Conservation (phyloP, 1,140 invertebrate species). For the Leptestheria dahalacensis region DNA sequence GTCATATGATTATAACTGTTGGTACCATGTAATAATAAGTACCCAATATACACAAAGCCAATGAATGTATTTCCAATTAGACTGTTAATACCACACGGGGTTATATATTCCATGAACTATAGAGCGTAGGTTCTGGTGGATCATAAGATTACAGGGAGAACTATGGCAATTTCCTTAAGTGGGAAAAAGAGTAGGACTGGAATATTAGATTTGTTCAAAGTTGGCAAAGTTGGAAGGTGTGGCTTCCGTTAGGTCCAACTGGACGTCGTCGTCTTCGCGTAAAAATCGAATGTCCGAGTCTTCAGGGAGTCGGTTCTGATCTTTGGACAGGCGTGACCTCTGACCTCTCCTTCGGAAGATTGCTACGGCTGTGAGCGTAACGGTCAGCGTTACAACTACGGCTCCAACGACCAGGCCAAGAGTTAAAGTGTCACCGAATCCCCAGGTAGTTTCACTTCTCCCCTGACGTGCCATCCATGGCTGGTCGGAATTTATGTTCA, state of each 20-base stretch:
- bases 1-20: too few relatives aligned
- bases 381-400: neutral
- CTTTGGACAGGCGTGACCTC: conserved; percentile 1
- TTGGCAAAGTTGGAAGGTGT: conserved; percentile 10
- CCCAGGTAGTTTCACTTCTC: neutral
- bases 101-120: too few relatives aligned
- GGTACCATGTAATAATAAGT: too few relatives aligned
- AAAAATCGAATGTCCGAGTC: conserved; percentile 20
- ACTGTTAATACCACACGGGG: too few relatives aligned
- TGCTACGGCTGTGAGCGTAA: neutral
- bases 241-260: conserved; percentile 13
- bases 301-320: conserved; percentile 17
- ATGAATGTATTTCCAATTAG: too few relatives aligned
- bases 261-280: conserved; percentile 16
- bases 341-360: neutral
- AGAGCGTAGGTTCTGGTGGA: too few relatives aligned
- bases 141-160: neutral
- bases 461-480: neutral
- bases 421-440: neutral
- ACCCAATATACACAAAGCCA: too few relatives aligned
- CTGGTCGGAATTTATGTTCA: neutral
- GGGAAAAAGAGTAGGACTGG: neutral
- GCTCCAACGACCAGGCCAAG: neutral
- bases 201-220: conserved; percentile 8
- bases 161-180: neutral